A percentile compares a stretch with the other conserved stretches of the same genome.
phyloP scores from a whole-genome alignment of 2,113 vertebrate species.

The Ciconia maguari region DNA sequence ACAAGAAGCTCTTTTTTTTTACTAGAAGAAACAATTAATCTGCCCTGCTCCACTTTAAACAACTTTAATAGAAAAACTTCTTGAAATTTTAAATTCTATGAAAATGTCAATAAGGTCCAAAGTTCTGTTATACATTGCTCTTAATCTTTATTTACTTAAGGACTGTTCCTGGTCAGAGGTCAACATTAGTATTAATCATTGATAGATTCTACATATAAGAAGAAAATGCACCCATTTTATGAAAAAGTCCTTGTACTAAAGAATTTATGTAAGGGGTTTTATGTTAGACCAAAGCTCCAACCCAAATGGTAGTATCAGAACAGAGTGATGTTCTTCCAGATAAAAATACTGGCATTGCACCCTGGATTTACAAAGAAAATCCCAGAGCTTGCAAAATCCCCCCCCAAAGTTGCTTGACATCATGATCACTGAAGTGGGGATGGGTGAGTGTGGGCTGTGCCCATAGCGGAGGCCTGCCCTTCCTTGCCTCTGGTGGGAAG shows the following conservation, averaged over 20 bases:
- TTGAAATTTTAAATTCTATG: neutral
- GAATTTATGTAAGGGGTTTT: neutral
- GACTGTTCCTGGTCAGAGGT: neutral
- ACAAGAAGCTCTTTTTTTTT: neutral
- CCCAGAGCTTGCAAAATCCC: neutral
- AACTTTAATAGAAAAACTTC: neutral
- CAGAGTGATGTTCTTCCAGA: neutral
- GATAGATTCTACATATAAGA: neutral
- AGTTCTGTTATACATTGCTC: slow-evolving; percentile 18
- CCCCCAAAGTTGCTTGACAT: neutral
- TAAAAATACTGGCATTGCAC: neutral
- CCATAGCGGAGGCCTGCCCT: fast-evolving
- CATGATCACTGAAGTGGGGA: neutral
- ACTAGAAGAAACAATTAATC: neutral
- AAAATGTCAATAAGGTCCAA: neutral
- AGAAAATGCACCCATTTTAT: neutral
- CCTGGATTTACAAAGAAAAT: neutral
- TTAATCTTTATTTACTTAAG: slow-evolving; percentile 41
- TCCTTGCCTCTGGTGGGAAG: neutral
- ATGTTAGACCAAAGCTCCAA: neutral
- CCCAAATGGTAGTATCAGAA: neutral
- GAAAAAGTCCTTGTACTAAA: neutral
- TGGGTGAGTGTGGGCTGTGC: neutral
- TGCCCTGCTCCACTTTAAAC: neutral
- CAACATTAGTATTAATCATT: slow-evolving; percentile 47